These are phyloP conservation scores for Deilephila porcellus DNA, from an alignment of 2,888 invertebrate genomes.

Conservation along the genomic window DNA sequence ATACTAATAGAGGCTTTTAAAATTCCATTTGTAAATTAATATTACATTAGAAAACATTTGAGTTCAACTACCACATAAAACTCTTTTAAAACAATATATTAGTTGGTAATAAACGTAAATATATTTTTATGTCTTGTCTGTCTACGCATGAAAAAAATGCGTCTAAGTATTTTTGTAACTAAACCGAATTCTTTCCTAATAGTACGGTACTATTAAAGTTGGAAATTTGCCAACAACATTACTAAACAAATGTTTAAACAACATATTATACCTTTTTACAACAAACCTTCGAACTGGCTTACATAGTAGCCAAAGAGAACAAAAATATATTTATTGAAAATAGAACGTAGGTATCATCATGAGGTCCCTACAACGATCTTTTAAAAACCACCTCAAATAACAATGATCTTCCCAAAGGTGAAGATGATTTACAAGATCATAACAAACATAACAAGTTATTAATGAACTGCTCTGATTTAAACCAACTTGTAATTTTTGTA, in stretches of 20 bases:
- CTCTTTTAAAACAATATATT: neutral
- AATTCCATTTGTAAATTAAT: neutral
- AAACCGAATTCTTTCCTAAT: constrained; percentile 10
- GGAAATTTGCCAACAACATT: neutral
- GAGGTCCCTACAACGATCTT: no score
- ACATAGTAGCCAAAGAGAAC: neutral
- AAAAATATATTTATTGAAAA: constrained; percentile 3
- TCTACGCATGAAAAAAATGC: neutral
- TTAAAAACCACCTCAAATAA: no score
- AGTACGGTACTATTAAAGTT: neutral
- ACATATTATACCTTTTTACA: constrained; percentile 20
- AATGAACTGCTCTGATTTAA: no score
- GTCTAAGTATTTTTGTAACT: constrained; percentile 9
- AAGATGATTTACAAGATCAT: no score
- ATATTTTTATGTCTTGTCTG: constrained; percentile 1
- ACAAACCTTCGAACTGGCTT: neutral
- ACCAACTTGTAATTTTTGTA: no score
- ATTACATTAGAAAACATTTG: neutral
- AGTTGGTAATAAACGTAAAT: neutral
- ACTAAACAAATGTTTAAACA: constrained; percentile 18
- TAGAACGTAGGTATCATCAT: neutral
- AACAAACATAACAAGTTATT: no score
- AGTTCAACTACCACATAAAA: neutral
- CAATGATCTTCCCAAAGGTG: no score
- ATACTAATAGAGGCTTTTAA: neutral